A percentile compares a stretch with the other conserved stretches of the same genome.
phyloP scores from a whole-genome alignment of 2,113 vertebrate genomes.

The Elephas maximus region DNA sequence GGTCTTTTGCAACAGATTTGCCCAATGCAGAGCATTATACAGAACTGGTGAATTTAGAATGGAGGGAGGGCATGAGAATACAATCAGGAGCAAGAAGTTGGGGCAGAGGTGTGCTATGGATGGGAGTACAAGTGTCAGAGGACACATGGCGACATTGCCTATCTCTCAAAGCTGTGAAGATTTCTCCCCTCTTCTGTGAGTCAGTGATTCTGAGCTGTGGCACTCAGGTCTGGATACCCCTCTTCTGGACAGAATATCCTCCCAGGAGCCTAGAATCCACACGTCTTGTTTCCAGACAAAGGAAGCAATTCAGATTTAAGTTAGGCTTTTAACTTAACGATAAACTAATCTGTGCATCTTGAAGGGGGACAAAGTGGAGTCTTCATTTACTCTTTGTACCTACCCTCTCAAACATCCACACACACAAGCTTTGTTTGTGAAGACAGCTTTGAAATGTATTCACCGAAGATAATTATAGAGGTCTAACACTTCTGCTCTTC shows the following conservation, averaged over 20 bases:
- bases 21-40: not conserved
- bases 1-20: too few relatives aligned
- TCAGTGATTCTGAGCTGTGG: not conserved
- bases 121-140: not conserved
- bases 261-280: not conserved
- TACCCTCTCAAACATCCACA: not conserved
- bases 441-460: constrained; percentile 86
- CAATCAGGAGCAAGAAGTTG: not conserved
- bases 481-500: constrained; percentile 85
- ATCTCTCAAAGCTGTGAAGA: not conserved
- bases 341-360: constrained; percentile 39
- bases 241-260: not conserved
- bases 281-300: constrained; percentile 66
- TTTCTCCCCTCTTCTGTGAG: not conserved
- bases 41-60: not conserved
- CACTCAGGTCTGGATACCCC: not conserved
- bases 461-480: constrained; percentile 86
- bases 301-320: constrained; percentile 70
- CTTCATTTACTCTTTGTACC: constrained; percentile 53
- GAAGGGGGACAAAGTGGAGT: constrained; percentile 46
- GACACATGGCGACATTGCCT: not conserved
- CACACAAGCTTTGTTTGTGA: constrained; percentile 71
- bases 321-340: constrained; percentile 71
- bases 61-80: not conserved
- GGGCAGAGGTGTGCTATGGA: not conserved